Conservation (phyloP, 1,140 invertebrate species). For the Drosophila punjabiensis region DNA sequence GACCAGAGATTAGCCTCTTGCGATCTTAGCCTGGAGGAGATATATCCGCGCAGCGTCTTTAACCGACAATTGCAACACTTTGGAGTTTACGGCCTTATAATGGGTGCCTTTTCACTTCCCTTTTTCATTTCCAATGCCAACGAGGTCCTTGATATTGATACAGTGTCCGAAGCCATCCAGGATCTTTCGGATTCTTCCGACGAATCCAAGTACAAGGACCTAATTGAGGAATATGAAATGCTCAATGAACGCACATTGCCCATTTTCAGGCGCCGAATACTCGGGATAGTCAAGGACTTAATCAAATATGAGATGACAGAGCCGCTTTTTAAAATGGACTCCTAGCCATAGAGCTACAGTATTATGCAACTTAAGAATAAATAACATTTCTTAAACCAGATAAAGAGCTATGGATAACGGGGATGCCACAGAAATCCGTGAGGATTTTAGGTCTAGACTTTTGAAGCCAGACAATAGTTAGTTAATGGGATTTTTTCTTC, state of each 20-base stretch:
- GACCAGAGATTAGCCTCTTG: constrained; percentile 70
- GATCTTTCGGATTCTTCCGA: constrained; percentile 49
- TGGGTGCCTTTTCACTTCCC: constrained; percentile 62
- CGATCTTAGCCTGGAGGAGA: constrained; percentile 81
- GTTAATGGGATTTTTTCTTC: too few species aligned
- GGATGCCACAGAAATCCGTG: neutral
- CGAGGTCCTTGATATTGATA: constrained; percentile 67
- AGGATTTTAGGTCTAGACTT: too few species aligned
- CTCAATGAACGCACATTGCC: constrained; percentile 63
- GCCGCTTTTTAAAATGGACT: constrained; percentile 22
- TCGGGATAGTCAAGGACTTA: constrained; percentile 52
- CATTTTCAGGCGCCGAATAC: constrained; percentile 64
- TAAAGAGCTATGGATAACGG: neutral
- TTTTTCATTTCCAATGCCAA: constrained; percentile 63
- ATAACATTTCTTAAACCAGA: neutral
- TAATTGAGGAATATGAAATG: constrained; percentile 58
- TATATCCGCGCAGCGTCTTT: constrained; percentile 82
- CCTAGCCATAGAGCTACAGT: constrained; percentile 32
- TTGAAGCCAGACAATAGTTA: neutral
- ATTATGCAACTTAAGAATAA: constrained; percentile 19
- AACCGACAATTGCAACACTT: constrained; percentile 50
- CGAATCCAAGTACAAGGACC: constrained; percentile 46
- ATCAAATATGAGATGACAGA: constrained; percentile 55
- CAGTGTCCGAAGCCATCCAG: constrained; percentile 58
- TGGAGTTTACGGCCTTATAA: constrained; percentile 57